Conservation (phyloP, 2,113 vertebrate genomes). For the Sorex fumeus region DNA sequence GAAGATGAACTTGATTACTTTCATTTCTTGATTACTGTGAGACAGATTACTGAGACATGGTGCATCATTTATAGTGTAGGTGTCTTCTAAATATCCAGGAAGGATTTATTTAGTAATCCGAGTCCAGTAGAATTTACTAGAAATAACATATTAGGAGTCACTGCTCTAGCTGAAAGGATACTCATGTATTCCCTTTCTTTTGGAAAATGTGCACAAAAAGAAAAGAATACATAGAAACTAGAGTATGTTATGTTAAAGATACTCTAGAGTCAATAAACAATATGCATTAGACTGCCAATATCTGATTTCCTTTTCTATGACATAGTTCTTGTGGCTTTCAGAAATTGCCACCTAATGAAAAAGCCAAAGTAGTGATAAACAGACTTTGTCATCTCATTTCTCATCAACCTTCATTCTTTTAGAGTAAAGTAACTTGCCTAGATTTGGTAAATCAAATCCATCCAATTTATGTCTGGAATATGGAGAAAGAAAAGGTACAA, state of each 20-base stretch:
- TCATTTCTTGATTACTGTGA: neutral
- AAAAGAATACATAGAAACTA: neutral
- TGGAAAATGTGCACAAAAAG: neutral
- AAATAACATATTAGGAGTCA: neutral
- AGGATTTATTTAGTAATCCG: neutral
- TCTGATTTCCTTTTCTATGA: neutral
- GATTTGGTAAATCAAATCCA: neutral
- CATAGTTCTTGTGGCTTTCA: rapidly evolving
- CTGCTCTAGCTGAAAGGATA: neutral
- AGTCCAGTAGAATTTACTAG: neutral
- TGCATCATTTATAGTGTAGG: neutral
- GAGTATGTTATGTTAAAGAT: neutral
- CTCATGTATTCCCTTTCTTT: neutral
- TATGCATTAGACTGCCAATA: neutral
- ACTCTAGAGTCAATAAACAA: too few relatives aligned
- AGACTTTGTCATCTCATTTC: neutral
- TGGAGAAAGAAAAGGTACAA: neutral
- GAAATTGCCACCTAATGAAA: neutral
- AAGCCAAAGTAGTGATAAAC: neutral
- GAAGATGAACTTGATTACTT: neutral
- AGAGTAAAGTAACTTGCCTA: neutral
- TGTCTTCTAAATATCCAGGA: neutral
- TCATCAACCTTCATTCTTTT: neutral
- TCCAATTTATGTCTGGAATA: neutral
- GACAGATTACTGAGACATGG: neutral